These are phyloP conservation scores for Butorides virescens DNA, from an alignment of 2,113 vertebrate species.

Conservation along the genomic window DNA sequence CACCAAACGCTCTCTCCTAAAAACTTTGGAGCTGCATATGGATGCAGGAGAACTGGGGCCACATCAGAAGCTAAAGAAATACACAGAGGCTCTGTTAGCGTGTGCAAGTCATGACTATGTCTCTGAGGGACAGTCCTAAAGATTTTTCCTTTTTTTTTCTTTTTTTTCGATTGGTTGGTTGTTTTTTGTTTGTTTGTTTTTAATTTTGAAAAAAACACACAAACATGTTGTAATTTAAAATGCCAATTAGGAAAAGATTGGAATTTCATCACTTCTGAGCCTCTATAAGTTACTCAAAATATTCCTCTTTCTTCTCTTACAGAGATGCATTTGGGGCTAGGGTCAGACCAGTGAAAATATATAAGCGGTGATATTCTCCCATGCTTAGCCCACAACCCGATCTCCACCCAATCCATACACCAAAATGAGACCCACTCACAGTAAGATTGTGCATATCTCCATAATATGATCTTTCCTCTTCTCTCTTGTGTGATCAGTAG, in stretches of 20 bases:
- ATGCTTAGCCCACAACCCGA: conserved; percentile 56
- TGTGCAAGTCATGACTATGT: conserved; percentile 34
- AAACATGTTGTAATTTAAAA: neutral
- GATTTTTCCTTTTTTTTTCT: neutral
- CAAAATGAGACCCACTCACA: conserved; percentile 73
- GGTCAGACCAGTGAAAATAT: conserved; percentile 58
- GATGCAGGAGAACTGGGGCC: conserved; percentile 12
- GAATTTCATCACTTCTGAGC: neutral
- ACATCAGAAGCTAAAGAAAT: neutral
- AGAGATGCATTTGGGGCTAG: conserved; percentile 57
- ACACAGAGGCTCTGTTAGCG: neutral
- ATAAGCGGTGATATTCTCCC: conserved; percentile 47
- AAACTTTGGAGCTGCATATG: neutral
- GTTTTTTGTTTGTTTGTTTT: neutral
- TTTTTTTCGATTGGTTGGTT: neutral
- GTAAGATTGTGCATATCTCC: conserved; percentile 71
- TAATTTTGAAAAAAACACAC: neutral
- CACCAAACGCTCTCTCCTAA: conserved; percentile 29
- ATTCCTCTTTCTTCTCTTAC: conserved; percentile 11
- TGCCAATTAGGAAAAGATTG: neutral
- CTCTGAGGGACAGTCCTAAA: conserved; percentile 33
- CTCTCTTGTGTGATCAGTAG: conserved; percentile 69
- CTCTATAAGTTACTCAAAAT: conserved; percentile 12
- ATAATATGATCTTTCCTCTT: conserved; percentile 72
- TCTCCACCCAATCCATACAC: conserved; percentile 62